These are phyloP conservation scores for Lutraria rhynchaena DNA, from an alignment of 1,140 invertebrate species.

Conservation along the genomic window DNA sequence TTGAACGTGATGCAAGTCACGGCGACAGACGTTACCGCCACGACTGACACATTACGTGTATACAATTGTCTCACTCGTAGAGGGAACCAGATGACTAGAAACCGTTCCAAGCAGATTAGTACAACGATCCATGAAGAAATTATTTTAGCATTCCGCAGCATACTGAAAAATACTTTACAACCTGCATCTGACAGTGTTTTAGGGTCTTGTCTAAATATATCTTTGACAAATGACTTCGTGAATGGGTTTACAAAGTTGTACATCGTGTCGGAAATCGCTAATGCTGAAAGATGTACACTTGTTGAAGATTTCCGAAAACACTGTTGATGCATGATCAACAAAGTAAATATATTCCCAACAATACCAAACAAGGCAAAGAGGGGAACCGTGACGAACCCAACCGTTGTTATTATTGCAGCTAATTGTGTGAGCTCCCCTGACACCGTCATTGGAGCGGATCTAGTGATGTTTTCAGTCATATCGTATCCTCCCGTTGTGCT, in stretches of 20 bases:
- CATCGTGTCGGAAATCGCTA: constrained; percentile 62
- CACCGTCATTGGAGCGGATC: too few relatives aligned
- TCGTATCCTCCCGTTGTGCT: too few relatives aligned
- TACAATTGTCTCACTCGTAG: constrained; percentile 61
- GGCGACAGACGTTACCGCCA: neutral
- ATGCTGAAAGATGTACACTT: constrained; percentile 53
- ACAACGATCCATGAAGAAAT: constrained; percentile 72
- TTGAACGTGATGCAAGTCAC: constrained; percentile 45
- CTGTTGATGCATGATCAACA: constrained; percentile 55
- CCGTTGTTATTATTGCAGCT: neutral
- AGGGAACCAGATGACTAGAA: constrained; percentile 70
- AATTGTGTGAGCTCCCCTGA: too few relatives aligned
- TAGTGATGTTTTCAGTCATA: too few relatives aligned
- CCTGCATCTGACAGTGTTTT: constrained; percentile 55
- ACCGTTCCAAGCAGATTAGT: constrained; percentile 66
- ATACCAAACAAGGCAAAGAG: constrained; percentile 55
- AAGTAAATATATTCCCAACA: constrained; percentile 63
- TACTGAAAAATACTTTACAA: constrained; percentile 67
- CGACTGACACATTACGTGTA: constrained; percentile 34
- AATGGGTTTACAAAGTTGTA: constrained; percentile 56
- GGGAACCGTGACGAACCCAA: constrained; percentile 57
- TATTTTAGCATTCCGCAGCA: constrained; percentile 67
- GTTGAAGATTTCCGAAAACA: constrained; percentile 45
- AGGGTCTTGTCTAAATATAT: constrained; percentile 58
- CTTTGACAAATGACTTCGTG: constrained; percentile 61